A percentile compares a stretch with the other conserved stretches of the same genome.
Evolutionary conservation across 2,888 invertebrate species (phyloP).

Genomic region (Phyllotreta cruciferae): DNA sequence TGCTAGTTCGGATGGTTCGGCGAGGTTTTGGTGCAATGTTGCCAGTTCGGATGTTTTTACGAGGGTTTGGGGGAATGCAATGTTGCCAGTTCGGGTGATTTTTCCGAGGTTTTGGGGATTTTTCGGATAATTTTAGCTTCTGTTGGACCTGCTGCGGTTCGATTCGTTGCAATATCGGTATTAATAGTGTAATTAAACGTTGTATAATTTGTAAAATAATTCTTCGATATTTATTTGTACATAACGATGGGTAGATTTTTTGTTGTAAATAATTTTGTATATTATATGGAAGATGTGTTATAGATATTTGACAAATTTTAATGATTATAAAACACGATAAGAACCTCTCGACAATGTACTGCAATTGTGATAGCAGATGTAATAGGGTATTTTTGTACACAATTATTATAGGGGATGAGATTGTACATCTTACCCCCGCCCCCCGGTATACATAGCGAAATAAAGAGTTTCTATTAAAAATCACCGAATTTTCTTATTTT

Average conservation of each 20-base stretch:
- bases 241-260: slow-evolving; percentile 42
- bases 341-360: slow-evolving; percentile 48
- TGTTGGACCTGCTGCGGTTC: no score
- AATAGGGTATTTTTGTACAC: slow-evolving; percentile 60
- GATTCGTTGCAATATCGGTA: no score
- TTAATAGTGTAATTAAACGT: neutral
- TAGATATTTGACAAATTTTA: slow-evolving; percentile 49
- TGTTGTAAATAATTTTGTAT: slow-evolving; percentile 42
- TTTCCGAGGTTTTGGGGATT: no score
- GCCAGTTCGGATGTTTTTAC: no score
- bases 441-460: slow-evolving; percentile 38
- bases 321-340: slow-evolving; percentile 29
- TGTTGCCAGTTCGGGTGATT: no score
- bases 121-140: no score
- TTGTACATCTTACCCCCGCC: slow-evolving; percentile 30
- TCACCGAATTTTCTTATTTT: slow-evolving; percentile 13
- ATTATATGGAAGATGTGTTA: slow-evolving; percentile 48
- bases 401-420: slow-evolving; percentile 22
- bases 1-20: no score
- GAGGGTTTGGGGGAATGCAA: no score
- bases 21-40: no score
- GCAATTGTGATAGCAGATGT: slow-evolving; percentile 59
- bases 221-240: slow-evolving; percentile 39
- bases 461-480: slow-evolving; percentile 41
- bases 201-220: slow-evolving; percentile 28